A percentile compares a stretch with the other conserved stretches of the same genome.
These are phyloP conservation scores for Cavia porcellus DNA, from an alignment of 2,113 vertebrate species.

Conservation along the genomic window DNA sequence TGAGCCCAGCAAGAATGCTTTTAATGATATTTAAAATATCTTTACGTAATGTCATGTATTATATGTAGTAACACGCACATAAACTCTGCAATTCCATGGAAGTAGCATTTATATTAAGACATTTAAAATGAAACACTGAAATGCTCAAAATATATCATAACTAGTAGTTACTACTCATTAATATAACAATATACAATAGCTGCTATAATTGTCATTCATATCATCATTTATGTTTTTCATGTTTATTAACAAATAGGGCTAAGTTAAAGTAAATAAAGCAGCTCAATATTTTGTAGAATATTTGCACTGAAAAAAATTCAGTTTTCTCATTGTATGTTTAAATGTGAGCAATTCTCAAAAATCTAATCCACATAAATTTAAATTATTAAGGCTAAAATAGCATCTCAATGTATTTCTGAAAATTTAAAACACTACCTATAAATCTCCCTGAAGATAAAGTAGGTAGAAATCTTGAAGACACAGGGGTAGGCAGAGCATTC, in stretches of 20 bases:
- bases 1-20: slow-evolving; percentile 30
- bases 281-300: background rate
- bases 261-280: slow-evolving; percentile 45
- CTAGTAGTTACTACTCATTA: background rate
- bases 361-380: background rate
- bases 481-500: no score
- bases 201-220: background rate
- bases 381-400: slow-evolving; percentile 67
- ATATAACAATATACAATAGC: background rate
- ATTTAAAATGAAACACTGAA: slow-evolving; percentile 45
- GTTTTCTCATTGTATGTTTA: slow-evolving; percentile 23
- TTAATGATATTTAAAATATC: slow-evolving; percentile 19
- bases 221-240: background rate
- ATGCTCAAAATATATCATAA: background rate
- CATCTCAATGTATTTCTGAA: slow-evolving; percentile 38
- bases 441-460: slow-evolving; percentile 67
- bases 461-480: no score
- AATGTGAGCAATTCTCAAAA: slow-evolving; percentile 35
- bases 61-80: background rate
- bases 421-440: slow-evolving; percentile 92
- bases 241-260: background rate
- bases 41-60: background rate
- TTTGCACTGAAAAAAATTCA: slow-evolving; percentile 22
- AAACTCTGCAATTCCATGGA: background rate
- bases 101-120: slow-evolving; percentile 46